Evolutionary conservation across 1,140 invertebrate species (phyloP).

Genomic region (Tetragonula clypearis): DNA sequence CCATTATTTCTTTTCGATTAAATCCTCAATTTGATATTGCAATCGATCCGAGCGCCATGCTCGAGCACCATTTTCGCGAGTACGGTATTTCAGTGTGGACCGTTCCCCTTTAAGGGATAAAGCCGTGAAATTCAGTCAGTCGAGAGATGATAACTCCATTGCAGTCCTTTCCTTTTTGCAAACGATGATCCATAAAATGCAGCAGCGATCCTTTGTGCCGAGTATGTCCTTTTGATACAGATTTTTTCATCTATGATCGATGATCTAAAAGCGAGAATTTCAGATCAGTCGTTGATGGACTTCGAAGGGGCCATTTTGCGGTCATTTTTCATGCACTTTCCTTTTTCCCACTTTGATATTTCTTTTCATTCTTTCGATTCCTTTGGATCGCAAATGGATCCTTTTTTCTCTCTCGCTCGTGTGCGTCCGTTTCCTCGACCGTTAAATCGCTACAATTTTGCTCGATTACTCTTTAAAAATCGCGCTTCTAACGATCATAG

Average conservation of each 20-base stretch:
- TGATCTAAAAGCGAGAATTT: background rate
- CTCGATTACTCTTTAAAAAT: background rate
- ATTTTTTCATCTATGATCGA: background rate
- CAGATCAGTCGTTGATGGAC: background rate
- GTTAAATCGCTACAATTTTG: slow-evolving; percentile 4
- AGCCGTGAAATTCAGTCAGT: background rate
- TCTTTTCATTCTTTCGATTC: background rate
- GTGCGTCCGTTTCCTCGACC: background rate
- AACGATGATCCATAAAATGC: background rate
- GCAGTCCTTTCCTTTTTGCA: background rate
- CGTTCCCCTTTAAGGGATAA: background rate
- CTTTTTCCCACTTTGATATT: too few relatives aligned
- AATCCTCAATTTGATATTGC: background rate
- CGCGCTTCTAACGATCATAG: background rate
- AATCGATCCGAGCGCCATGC: background rate
- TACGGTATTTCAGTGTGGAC: background rate
- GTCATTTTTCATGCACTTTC: background rate
- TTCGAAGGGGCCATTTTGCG: too few relatives aligned
- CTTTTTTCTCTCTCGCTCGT: too few relatives aligned
- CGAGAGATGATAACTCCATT: slow-evolving; percentile 2
- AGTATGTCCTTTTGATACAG: background rate
- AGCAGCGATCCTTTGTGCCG: background rate
- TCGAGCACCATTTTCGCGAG: background rate
- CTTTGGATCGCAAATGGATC: too few relatives aligned
- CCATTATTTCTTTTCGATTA: background rate